Evolutionary conservation across 2,797 vertebrate genomes (phyloP).

Genomic region (Anguilla megastoma): DNA sequence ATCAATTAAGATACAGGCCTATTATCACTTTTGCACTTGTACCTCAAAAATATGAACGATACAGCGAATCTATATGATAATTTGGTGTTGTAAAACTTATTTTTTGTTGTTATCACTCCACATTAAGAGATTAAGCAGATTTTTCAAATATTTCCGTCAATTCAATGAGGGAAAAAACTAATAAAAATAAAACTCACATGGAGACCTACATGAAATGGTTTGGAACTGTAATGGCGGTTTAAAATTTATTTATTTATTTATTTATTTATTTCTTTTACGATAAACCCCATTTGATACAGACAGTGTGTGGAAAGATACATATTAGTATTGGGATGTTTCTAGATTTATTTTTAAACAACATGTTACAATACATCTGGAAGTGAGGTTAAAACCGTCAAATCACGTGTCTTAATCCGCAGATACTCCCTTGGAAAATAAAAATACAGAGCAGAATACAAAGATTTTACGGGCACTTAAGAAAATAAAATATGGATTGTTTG

Average conservation of each 20-base stretch:
- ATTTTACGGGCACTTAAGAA: neutral
- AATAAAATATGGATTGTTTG: constrained; percentile 7
- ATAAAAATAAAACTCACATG: constrained; percentile 7
- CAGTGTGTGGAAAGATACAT: neutral
- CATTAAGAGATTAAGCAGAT: neutral
- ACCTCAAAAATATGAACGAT: neutral
- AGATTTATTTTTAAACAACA: constrained; percentile 17
- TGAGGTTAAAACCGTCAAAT: neutral
- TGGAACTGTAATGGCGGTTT: neutral
- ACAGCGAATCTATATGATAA: neutral
- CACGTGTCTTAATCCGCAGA: neutral
- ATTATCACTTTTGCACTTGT: neutral
- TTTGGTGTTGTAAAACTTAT: neutral
- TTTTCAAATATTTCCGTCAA: neutral
- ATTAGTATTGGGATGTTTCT: constrained; percentile 9
- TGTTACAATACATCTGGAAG: constrained; percentile 22
- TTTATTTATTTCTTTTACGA: neutral
- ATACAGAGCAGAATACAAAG: neutral
- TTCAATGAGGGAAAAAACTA: neutral
- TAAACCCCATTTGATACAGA: neutral
- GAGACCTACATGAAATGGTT: neutral
- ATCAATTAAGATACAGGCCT: neutral
- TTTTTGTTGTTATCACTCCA: neutral
- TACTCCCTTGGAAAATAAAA: neutral
- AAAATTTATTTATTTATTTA: too few relatives aligned